phyloP scores from a whole-genome alignment of 1,140 invertebrate genomes.

The Amyelois transitella region DNA sequence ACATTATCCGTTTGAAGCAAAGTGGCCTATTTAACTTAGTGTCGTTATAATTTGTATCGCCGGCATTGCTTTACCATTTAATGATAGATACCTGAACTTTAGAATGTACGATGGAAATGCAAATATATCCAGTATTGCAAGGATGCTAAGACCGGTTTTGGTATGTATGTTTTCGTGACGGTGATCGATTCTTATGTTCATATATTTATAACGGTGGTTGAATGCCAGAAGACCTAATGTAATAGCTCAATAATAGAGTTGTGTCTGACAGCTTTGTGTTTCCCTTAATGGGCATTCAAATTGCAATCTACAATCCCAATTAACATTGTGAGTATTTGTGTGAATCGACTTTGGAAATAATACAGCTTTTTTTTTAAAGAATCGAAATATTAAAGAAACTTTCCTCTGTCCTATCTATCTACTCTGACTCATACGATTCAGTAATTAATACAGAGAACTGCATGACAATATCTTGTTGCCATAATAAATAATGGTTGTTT shows the following conservation, averaged over 20 bases:
- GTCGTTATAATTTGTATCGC: neutral
- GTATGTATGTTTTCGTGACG: neutral
- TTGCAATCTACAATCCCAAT: too few species aligned
- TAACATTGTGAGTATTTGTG: too few species aligned
- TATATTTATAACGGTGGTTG: neutral
- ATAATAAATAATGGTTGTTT: too few species aligned
- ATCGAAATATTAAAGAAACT: too few species aligned
- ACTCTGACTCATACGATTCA: too few species aligned
- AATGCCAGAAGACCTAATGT: neutral
- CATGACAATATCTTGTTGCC: too few species aligned
- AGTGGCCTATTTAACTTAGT: neutral
- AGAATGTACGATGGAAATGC: neutral
- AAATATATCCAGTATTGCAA: neutral
- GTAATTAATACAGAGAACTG: too few species aligned
- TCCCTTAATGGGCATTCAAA: too few species aligned
- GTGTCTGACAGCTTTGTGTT: too few species aligned
- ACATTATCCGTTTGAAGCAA: conserved; percentile 12
- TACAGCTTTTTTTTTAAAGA: too few species aligned
- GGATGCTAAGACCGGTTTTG: neutral
- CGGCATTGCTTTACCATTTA: neutral
- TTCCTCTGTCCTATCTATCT: too few species aligned
- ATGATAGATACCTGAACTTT: neutral
- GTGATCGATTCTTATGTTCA: neutral
- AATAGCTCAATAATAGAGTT: neutral
- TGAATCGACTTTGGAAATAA: too few species aligned